Conservation (phyloP, 2,113 vertebrate genomes). For the Gallinago jamesoni region DNA sequence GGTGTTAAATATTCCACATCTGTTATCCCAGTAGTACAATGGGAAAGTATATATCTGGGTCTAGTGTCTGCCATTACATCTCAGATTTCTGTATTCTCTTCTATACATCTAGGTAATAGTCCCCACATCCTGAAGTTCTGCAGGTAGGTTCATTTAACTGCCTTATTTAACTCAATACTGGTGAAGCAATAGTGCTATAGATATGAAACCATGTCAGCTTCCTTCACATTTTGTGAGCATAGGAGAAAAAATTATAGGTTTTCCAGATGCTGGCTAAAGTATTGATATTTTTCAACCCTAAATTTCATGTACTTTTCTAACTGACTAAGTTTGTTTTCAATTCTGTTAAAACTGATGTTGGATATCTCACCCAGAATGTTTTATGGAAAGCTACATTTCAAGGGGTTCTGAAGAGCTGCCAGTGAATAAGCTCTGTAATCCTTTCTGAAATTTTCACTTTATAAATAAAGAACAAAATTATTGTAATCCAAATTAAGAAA, state of each 20-base stretch:
- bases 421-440: neutral
- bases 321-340: neutral
- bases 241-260: neutral
- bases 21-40: neutral
- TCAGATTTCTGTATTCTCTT: neutral
- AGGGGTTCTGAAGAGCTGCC: neutral
- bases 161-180: neutral
- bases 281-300: neutral
- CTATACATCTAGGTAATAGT: neutral
- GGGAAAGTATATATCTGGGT: neutral
- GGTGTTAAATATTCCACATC: neutral
- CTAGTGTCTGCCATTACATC: neutral
- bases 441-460: neutral
- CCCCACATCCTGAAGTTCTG: neutral
- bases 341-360: neutral
- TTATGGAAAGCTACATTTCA: neutral
- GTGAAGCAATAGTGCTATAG: neutral
- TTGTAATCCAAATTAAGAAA: neutral
- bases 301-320: neutral
- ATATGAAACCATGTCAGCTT: neutral
- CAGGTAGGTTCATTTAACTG: neutral
- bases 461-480: neutral
- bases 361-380: neutral
- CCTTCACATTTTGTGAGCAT: neutral
- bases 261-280: neutral